Evolutionary conservation across 1,140 invertebrate genomes (phyloP), one percentile per base, ranked within the genome.

Genomic region (Psix sp.): DNA sequence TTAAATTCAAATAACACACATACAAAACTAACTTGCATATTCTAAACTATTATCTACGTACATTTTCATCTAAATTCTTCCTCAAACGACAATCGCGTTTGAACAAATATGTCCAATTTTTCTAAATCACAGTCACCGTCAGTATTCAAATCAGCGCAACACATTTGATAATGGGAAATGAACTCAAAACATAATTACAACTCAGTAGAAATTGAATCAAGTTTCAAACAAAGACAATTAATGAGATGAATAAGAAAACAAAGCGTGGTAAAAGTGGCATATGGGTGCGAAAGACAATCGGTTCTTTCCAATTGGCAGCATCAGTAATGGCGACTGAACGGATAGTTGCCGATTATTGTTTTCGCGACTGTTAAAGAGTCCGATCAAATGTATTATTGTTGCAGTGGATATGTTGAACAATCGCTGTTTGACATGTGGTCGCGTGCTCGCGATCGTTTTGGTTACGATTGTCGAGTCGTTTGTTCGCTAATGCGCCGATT

Each of bases 401-500:
- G 59, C 59, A 29, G 65, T 68, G 74, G 62, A 68, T 54, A 13
- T 43, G 59, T 24, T 74, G 63, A 74, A 77, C 79, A 54, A 72
- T 76, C 35, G 76, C 29, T 81, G 78, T 82, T 38, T 21, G 85
- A 86, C 85, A 84, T 83, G 85, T 86, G 85, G 81, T 70, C 73
- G 65, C 77, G 74, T 77, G 76, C 68, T 77, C 63, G 72, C 77
- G 72, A 77, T 49, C 62, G 20, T 52, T 42, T 42, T 35, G 15
- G 63, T 74, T 39, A 33, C 79, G 76, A 82, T 85, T 82, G 81
- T 83, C 77, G 82, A 82, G 57, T 77, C 77, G 79, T 84, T 85
- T 85, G 84, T 86, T 82, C 78, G 75, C 62, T 84, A 86, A 86
- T 84, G 84, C 84, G 82, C 77, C 84, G 85, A 86, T 86, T 86